A percentile compares a stretch with the other conserved stretches of the same genome.
phyloP scores from a whole-genome alignment of 2,888 invertebrate genomes.

The Bembecia ichneumoniformis region DNA sequence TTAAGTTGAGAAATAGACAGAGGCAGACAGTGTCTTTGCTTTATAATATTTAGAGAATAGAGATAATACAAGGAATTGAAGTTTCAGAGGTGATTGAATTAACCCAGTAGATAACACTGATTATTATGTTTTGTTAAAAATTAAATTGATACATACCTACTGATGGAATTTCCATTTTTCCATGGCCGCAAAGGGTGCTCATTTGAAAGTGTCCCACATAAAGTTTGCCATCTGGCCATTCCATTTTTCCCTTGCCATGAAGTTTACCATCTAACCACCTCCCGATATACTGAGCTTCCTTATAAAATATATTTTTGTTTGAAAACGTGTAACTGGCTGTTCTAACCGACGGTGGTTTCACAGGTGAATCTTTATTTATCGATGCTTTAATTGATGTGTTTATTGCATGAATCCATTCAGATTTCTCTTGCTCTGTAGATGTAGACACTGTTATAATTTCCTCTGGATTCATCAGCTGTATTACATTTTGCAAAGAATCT shows the following conservation, averaged over 20 bases:
- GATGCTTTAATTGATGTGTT: constrained; percentile 80
- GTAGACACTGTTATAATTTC: constrained; percentile 80
- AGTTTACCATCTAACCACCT: constrained; percentile 87
- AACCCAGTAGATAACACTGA: too few species aligned
- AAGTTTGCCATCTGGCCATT: constrained; percentile 84
- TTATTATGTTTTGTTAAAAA: background rate
- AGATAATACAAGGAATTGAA: too few species aligned
- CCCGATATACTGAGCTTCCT: constrained; percentile 85
- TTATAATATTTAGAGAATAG: too few species aligned
- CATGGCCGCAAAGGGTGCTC: constrained; percentile 81
- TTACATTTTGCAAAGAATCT: constrained; percentile 74
- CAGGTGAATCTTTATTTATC: constrained; percentile 74
- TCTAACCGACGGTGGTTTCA: constrained; percentile 79
- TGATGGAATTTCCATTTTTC: constrained; percentile 77
- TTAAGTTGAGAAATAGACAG: too few species aligned
- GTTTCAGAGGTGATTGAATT: too few species aligned
- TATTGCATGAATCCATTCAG: constrained; percentile 84
- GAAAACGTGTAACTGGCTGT: constrained; percentile 81
- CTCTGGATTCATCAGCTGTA: constrained; percentile 84
- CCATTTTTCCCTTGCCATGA: constrained; percentile 86
- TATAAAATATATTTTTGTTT: constrained; percentile 77
- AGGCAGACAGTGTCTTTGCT: too few species aligned
- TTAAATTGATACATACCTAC: constrained; percentile 49
- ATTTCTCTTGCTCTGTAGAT: constrained; percentile 77
- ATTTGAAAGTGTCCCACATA: constrained; percentile 87